A percentile compares a stretch with the other conserved stretches of the same genome.
These are phyloP conservation scores for Orthosia incerta DNA, from an alignment of 2,888 invertebrate genomes.

Conservation along the genomic window DNA sequence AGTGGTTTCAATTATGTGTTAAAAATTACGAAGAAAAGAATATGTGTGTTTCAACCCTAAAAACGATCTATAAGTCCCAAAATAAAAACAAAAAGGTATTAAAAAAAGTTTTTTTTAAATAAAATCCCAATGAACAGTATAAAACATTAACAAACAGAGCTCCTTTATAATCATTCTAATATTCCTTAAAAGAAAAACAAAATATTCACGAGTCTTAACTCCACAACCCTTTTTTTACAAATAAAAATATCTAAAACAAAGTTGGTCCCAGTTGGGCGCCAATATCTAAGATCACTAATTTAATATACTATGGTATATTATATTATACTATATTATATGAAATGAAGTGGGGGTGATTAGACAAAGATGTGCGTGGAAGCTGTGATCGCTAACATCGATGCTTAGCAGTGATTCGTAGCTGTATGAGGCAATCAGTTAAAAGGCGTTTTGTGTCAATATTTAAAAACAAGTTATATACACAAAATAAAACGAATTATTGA, in stretches of 20 bases:
- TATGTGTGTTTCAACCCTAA: slow-evolving; percentile 36
- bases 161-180: slow-evolving; percentile 58
- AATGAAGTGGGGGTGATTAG: slow-evolving; percentile 65
- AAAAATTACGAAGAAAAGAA: slow-evolving; percentile 12
- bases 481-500: not conserved
- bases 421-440: slow-evolving; percentile 39
- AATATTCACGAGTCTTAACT: slow-evolving; percentile 80
- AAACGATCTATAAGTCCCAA: slow-evolving; percentile 35
- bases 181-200: slow-evolving; percentile 42
- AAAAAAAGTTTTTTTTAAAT: not conserved
- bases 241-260: slow-evolving; percentile 54
- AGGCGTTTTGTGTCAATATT: slow-evolving; percentile 36
- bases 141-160: slow-evolving; percentile 77
- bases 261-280: slow-evolving; percentile 50
- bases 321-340: slow-evolving; percentile 54
- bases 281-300: slow-evolving; percentile 52
- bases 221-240: slow-evolving; percentile 87
- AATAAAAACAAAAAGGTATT: not conserved
- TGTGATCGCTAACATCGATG: slow-evolving; percentile 68
- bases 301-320: slow-evolving; percentile 50
- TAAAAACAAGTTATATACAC: too few species aligned
- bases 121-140: slow-evolving; percentile 4
- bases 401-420: slow-evolving; percentile 62
- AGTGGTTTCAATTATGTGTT: slow-evolving; percentile 49
- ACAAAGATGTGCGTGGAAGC: slow-evolving; percentile 68